Evolutionary conservation across 2,797 vertebrate genomes (phyloP).

Genomic region (Chelon auratus): DNA sequence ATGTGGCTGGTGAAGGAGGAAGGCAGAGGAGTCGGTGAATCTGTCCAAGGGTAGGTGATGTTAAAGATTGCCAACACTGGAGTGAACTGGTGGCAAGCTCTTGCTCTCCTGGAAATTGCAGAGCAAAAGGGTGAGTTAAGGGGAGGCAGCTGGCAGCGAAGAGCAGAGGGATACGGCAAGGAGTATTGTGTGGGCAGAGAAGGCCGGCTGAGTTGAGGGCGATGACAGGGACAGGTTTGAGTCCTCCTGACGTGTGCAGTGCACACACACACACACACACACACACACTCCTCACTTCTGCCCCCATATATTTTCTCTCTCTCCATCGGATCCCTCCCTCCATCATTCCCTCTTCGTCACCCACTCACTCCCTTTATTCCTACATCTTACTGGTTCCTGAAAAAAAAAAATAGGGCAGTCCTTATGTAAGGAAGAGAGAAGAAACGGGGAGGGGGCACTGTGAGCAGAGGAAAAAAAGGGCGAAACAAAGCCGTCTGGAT

Average conservation of each 20-base stretch:
- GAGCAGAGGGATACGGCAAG: constrained; percentile 8
- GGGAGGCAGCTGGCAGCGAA: constrained; percentile 15
- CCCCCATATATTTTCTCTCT: constrained; percentile 51
- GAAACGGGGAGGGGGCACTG: constrained; percentile 58
- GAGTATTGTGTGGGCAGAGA: constrained; percentile 60
- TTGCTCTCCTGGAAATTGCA: constrained; percentile 12
- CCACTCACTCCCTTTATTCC: constrained; percentile 75
- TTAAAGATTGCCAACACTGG: not conserved
- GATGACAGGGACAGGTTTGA: constrained; percentile 68
- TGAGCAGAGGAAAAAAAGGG: constrained; percentile 38
- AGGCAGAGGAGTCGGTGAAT: not conserved
- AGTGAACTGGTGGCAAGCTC: constrained; percentile 6
- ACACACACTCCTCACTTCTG: constrained; percentile 58
- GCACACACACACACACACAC: constrained; percentile 64
- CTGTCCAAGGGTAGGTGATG: not conserved
- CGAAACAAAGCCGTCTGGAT: constrained; percentile 65
- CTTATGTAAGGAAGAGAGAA: constrained; percentile 79
- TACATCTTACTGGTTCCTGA: constrained; percentile 76
- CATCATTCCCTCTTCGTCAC: constrained; percentile 70
- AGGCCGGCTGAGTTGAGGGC: constrained; percentile 52
- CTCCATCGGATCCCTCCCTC: constrained; percentile 55
- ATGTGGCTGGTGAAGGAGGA: not conserved
- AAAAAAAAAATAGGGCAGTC: constrained; percentile 78
- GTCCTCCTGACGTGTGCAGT: constrained; percentile 69
- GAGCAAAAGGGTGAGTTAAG: constrained; percentile 16